These are phyloP conservation scores for Hydrozoanthus gracilis DNA, from an alignment of 92 coral and sea anemone species.

Conservation along the genomic window DNA sequence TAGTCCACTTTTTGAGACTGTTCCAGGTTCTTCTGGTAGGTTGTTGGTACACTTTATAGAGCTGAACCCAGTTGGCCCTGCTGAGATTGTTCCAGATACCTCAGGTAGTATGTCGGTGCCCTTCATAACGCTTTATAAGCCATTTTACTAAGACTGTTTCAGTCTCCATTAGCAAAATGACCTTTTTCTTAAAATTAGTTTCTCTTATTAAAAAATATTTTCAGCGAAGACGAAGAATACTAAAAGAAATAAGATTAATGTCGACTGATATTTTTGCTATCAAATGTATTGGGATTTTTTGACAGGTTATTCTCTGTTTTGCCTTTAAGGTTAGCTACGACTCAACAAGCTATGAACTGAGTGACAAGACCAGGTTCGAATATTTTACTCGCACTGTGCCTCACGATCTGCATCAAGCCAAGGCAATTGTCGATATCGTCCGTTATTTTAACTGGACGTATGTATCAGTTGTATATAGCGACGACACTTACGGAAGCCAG, in stretches of 20 bases:
- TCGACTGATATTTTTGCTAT: too few relatives aligned
- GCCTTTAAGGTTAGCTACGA: slow-evolving; percentile 75
- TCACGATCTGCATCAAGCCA: slow-evolving; percentile 85
- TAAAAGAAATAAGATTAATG: too few relatives aligned
- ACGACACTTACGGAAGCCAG: slow-evolving; percentile 79
- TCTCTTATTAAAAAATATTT: too few relatives aligned
- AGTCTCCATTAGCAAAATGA: too few relatives aligned
- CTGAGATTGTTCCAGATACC: slow-evolving; percentile 84
- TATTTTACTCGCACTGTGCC: slow-evolving; percentile 94
- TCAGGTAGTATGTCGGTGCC: background rate
- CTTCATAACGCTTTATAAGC: too few relatives aligned
- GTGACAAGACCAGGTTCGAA: slow-evolving; percentile 84
- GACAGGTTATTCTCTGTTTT: background rate
- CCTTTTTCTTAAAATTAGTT: too few relatives aligned
- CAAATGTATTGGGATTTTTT: too few relatives aligned
- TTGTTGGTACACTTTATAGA: slow-evolving; percentile 79
- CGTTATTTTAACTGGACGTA: slow-evolving; percentile 88
- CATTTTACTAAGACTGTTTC: too few relatives aligned
- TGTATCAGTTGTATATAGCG: slow-evolving; percentile 83
- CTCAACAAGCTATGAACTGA: slow-evolving; percentile 86
- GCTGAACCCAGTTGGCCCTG: slow-evolving; percentile 81
- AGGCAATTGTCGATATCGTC: slow-evolving; percentile 81
- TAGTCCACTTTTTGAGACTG: too few relatives aligned
- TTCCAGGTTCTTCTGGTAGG: background rate
- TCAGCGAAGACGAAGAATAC: too few relatives aligned